These are phyloP conservation scores for Trichomycterus rosablanca DNA, from an alignment of 2,113 vertebrate species.

Conservation along the genomic window DNA sequence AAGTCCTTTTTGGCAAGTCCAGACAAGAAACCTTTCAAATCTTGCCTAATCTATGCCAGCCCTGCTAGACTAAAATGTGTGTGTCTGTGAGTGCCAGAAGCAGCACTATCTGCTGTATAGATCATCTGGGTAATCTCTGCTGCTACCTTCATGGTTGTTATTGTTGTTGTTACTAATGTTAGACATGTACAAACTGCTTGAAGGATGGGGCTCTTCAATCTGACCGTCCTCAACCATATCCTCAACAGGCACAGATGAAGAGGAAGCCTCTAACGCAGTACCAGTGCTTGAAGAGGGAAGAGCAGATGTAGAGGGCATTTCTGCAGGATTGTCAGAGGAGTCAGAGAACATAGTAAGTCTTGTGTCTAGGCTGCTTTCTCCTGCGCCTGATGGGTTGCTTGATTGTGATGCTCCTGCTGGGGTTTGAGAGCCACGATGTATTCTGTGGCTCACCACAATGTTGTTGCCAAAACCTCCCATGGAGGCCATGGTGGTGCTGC, in stretches of 20 bases:
- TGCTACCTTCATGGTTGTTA: slow-evolving; percentile 20
- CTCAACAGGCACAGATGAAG: slow-evolving; percentile 49
- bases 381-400: slow-evolving; percentile 49
- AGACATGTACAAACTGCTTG: slow-evolving; percentile 47
- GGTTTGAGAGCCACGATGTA: slow-evolving; percentile 96
- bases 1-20: slow-evolving; percentile 2
- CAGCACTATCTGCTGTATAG: slow-evolving; percentile 69
- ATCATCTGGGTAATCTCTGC: slow-evolving; percentile 54
- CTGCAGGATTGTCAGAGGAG: slow-evolving; percentile 56
- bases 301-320: slow-evolving; percentile 24
- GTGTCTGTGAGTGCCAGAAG: slow-evolving; percentile 8
- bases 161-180: slow-evolving; percentile 41
- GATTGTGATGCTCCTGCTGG: slow-evolving; percentile 54
- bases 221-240: slow-evolving; percentile 51
- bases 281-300: neutral
- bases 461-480: slow-evolving; percentile 99
- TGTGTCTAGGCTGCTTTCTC: neutral
- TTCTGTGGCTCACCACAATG: slow-evolving; percentile 96
- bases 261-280: neutral
- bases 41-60: slow-evolving; percentile 25
- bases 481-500: slow-evolving; percentile 98
- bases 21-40: no score
- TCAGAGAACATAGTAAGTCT: slow-evolving; percentile 50
- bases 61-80: slow-evolving; percentile 11
- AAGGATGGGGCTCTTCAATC: slow-evolving; percentile 45